A percentile compares a stretch with the other conserved stretches of the same genome.
These are phyloP conservation scores for Anthophora plumipes DNA, from an alignment of 2,888 invertebrate species.

Conservation along the genomic window DNA sequence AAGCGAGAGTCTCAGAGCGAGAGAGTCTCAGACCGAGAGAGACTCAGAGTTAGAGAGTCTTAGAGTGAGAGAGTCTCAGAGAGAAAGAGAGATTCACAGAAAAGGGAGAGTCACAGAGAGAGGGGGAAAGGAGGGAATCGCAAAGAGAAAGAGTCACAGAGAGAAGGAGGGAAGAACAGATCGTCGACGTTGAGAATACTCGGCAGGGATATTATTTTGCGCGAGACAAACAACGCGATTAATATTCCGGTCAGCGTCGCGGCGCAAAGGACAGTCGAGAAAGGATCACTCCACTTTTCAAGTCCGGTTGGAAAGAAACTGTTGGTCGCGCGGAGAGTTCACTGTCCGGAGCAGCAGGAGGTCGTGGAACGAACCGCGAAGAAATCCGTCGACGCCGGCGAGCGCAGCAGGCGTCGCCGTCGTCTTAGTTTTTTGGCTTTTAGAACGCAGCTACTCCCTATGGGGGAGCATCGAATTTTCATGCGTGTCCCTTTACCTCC, in stretches of 20 bases:
- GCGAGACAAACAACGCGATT: conserved; percentile 17
- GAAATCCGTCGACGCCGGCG: conserved; percentile 44
- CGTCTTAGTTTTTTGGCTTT: conserved; percentile 43
- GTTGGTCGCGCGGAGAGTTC: conserved; percentile 40
- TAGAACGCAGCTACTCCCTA: conserved; percentile 29
- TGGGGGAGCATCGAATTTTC: conserved; percentile 41
- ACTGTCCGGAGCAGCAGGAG: conserved; percentile 64
- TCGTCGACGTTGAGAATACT: conserved; percentile 7
- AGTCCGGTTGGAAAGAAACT: conserved; percentile 50
- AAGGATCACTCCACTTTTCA: conserved; percentile 51
- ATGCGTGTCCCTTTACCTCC: neutral
- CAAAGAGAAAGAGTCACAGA: too few species aligned
- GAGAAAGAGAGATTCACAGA: too few species aligned
- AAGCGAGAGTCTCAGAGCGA: too few species aligned
- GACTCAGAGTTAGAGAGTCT: too few species aligned
- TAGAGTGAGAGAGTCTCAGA: too few species aligned
- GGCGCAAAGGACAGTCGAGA: conserved; percentile 40
- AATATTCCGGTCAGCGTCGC: conserved; percentile 45
- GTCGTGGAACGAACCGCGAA: conserved; percentile 50
- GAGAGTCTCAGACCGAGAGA: too few species aligned
- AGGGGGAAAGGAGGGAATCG: too few species aligned
- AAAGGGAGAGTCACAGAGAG: too few species aligned
- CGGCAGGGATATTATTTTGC: conserved; percentile 20
- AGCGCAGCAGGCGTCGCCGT: conserved; percentile 44
- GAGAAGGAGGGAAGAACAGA: too few species aligned